Conservation (phyloP, 2,797 vertebrate genomes). For the Cephalopachus bancanus region DNA sequence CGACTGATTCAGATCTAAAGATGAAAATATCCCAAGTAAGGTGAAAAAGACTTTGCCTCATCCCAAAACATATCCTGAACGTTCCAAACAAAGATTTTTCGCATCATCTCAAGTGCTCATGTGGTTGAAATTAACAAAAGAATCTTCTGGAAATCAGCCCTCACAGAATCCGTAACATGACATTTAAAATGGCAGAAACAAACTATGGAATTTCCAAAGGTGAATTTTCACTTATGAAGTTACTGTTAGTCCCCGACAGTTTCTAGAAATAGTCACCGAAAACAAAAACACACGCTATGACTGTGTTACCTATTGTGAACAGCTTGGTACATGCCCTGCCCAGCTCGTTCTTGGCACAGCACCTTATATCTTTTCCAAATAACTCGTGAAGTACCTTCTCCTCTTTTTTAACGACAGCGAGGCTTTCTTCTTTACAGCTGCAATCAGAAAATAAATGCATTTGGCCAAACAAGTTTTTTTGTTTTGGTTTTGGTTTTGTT, state of each 20-base stretch:
- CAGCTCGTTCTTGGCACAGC: conserved; percentile 93
- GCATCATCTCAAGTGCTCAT: not conserved
- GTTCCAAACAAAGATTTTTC: not conserved
- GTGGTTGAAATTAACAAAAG: not conserved
- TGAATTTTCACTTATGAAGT: not conserved
- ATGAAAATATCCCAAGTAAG: conserved; percentile 75
- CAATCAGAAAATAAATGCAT: conserved; percentile 83
- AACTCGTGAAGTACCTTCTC: conserved; percentile 78
- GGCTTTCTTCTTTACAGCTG: conserved; percentile 87
- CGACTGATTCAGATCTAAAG: conserved; percentile 87
- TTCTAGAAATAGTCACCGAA: not conserved
- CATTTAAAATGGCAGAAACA: not conserved
- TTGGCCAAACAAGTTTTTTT: conserved; percentile 22
- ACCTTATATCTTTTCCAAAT: conserved; percentile 87
- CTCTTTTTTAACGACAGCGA: conserved; percentile 56
- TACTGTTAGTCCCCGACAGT: not conserved
- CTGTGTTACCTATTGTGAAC: conserved; percentile 93
- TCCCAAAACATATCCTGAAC: not conserved
- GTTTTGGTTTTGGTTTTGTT: no score
- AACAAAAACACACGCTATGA: not conserved
- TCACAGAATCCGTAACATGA: not conserved
- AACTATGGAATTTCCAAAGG: not conserved
- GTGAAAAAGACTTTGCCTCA: not conserved
- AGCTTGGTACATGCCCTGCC: conserved; percentile 93
- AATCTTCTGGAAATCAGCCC: not conserved